Base-by-base conservation (phyloP, 2,888 invertebrate genomes). In the Penaeus monodon region DNA sequence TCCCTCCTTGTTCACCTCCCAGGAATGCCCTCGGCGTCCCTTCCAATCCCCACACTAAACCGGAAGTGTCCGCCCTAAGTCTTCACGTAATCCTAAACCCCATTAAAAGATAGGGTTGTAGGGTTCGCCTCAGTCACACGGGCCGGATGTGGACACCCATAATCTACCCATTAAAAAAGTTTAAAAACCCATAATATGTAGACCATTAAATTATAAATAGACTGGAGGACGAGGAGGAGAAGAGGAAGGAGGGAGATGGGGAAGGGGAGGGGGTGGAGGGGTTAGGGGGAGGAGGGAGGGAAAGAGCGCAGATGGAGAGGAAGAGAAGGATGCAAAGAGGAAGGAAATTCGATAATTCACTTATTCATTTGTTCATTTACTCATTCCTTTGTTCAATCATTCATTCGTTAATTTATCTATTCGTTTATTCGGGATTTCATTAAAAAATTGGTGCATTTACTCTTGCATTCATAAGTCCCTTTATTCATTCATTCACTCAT, bases 151-250 rank as follows among this genome's bases (percentile, higher is more conserved):
- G 49, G 49, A 33, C 14, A 57, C 49, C 14, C 49, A 27, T 49
- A 44, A 77, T 27, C 14, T 27, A n/a, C 49, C 77, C 57, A 49
- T 57, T 57, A 77, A 57, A 77, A 49, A 57, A 77, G 49, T 38
- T 38, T 76, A 49, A 49, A n/a, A 49, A 76, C 38, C 29, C 38
- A 77, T 27, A 57, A 14, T 27, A 14, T 17, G 27, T 27, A 77
- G 49, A 57, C 49, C 29, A 24, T 27, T 49, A 27, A 24, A 22
- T 80, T 29, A 38, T 80, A 8, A 65, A 29, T 57, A 65, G 33
- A n/a, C 63, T 2, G 24, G 22, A 57, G 80, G 65, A 80, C 64
- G 80, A 80, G 65, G 65, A 64, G 33, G 65, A 49, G 38, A 24
- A 38, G n/a, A 6, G 7, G 2, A 49, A 14, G 44, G 10, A n/a